Evolutionary conservation across 1,140 invertebrate genomes (phyloP), one percentile per base, ranked within the genome.

Genomic region (Macrosteles quadrilineatus): DNA sequence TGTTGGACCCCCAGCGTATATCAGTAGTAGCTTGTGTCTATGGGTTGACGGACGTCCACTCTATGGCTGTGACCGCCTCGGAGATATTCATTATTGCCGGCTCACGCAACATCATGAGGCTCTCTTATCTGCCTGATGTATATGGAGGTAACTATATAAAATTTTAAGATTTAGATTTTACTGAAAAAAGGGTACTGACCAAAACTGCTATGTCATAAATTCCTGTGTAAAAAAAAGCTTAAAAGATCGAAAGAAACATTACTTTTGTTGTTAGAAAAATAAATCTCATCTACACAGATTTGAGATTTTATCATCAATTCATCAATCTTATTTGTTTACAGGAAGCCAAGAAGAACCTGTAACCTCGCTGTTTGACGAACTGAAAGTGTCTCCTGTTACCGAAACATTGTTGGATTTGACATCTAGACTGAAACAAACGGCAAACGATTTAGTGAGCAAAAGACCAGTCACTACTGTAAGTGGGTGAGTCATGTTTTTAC

Each of bases 1-100:
- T 96, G 17, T 78, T 96, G 17, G 89, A 95, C 84, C 87, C 92
- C 21, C 78, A 77, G n/a, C 81, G 79, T 21, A 83, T 84, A 55
- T 75, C 76, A 62, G 79, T 88, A 14, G 75, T 87, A 21, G 79
- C 80, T 32, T 81, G 84, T 71, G 71, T 88, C 6, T 77, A 82
- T 45, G 76, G 77, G 19, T 80, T 87, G 40, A 80, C 80, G 2
- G 78, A 81, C 63, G 82, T 86, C 32, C 74, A 85, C 66, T 82
- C 82, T 66, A 84, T 93, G 9, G 86, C 88, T 40, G 87, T 90
- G 31, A 84, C 84, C 72, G 85, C 87, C 76, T 88, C 91, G 73
- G 92, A 95, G 84, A 89, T 95, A 72, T 94, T 93, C 81, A 81
- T 95, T 55, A 78, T 95, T 70, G 86, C 90, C 78, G 87, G 88